Evolutionary conservation across 2,113 vertebrate species (phyloP).

Genomic region (Lutjanus erythropterus): DNA sequence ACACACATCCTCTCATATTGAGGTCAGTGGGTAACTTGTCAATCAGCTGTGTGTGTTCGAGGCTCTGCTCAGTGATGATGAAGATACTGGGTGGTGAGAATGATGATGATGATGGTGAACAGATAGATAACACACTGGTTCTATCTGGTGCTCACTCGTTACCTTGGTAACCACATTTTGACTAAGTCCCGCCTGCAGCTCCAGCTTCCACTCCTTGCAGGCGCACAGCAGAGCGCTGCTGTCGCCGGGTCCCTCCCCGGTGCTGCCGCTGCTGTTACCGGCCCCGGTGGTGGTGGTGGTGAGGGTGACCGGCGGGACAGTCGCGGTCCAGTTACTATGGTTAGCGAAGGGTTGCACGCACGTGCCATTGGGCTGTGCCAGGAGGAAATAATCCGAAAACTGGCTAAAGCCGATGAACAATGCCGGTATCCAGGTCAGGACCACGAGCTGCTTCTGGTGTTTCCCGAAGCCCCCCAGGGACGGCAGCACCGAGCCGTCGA

Average conservation of each 20-base stretch:
- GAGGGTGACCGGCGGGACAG: constrained; percentile 60
- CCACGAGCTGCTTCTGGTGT: constrained; percentile 92
- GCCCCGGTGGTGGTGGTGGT: constrained; percentile 34
- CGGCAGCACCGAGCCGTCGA: constrained; percentile 93
- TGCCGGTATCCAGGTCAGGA: constrained; percentile 97
- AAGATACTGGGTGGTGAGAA: constrained; percentile 5
- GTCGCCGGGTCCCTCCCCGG: constrained; percentile 35
- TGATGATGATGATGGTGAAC: constrained; percentile 27
- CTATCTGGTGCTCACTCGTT: constrained; percentile 72
- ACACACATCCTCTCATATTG: constrained; percentile 28
- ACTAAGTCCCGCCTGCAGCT: constrained; percentile 92
- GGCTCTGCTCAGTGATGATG: constrained; percentile 8
- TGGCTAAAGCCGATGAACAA: constrained; percentile 96
- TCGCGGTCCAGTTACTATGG: constrained; percentile 82
- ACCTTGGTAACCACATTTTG: constrained; percentile 99
- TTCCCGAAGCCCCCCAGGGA: constrained; percentile 93
- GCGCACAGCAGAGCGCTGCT: constrained; percentile 83
- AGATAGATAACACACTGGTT: constrained; percentile 21
- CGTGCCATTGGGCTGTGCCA: constrained; percentile 92
- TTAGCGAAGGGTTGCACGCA: constrained; percentile 82
- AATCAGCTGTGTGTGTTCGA: constrained; percentile 42
- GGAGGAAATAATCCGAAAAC: constrained; percentile 96
- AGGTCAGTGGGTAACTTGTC: constrained; percentile 73
- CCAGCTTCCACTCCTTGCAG: constrained; percentile 90
- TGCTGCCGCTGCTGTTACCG: constrained; percentile 58